Conservation (phyloP, 2,888 invertebrate species). For the Unio pictorum region DNA sequence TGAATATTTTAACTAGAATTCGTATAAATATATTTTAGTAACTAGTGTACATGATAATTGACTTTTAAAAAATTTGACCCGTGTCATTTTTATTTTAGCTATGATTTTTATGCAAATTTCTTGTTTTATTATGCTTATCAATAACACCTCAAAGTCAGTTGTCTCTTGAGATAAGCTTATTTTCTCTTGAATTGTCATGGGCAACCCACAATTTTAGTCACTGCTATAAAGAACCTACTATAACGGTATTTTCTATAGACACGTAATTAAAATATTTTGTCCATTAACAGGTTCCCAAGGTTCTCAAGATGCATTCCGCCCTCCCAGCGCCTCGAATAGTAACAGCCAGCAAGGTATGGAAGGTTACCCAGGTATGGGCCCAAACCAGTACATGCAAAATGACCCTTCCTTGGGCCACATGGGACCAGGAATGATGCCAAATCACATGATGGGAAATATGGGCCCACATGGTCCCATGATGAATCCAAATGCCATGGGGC, state of each 20-base stretch:
- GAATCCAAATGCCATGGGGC: constrained; percentile 65
- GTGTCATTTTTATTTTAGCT: too few species aligned
- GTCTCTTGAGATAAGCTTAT: too few species aligned
- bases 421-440: constrained; percentile 53
- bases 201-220: too few species aligned
- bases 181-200: too few species aligned
- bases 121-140: too few species aligned
- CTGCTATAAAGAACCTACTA: too few species aligned
- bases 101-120: too few species aligned
- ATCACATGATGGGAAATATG: constrained; percentile 59
- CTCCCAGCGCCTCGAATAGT: constrained; percentile 46
- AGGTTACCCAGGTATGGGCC: constrained; percentile 31
- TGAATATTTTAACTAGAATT: too few species aligned
- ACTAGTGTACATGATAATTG: too few species aligned
- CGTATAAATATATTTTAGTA: too few species aligned
- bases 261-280: neutral
- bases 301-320: constrained; percentile 64
- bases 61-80: too few species aligned
- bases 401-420: constrained; percentile 57
- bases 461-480: constrained; percentile 41
- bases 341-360: constrained; percentile 48
- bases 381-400: constrained; percentile 55
- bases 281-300: constrained; percentile 54
- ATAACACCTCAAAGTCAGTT: too few species aligned
- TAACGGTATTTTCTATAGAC: neutral